These are phyloP conservation scores for Furcula furcula DNA, from an alignment of 2,888 invertebrate species.

Conservation along the genomic window DNA sequence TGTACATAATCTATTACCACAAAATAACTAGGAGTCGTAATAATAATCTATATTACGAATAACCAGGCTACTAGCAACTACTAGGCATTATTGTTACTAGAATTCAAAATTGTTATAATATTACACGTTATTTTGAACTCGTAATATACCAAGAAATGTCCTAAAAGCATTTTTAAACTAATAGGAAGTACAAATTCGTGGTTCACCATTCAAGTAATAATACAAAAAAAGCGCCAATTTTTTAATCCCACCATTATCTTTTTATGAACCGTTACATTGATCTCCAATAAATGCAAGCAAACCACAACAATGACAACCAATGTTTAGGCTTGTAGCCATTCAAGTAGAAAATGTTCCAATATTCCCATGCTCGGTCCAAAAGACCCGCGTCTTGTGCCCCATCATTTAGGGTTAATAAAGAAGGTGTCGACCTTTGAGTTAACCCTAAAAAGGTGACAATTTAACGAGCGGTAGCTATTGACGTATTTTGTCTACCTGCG, in stretches of 20 bases:
- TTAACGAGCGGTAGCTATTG: constrained; percentile 42
- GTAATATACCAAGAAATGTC: no score
- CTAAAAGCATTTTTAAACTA: no score
- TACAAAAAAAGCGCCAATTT: constrained; percentile 12
- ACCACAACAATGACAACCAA: constrained; percentile 56
- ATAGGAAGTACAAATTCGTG: background rate
- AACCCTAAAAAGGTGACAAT: constrained; percentile 54
- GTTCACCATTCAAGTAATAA: constrained; percentile 1
- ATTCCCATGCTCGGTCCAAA: constrained; percentile 60
- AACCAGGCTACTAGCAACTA: no score
- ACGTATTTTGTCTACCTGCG: constrained; percentile 44
- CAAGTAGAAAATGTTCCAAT: constrained; percentile 60
- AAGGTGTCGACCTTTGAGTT: constrained; percentile 56
- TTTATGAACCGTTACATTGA: constrained; percentile 36
- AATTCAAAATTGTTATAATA: no score
- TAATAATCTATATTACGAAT: no score
- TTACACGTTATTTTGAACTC: no score
- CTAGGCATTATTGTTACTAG: no score
- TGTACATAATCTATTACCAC: no score
- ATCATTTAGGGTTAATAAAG: constrained; percentile 51
- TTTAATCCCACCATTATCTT: constrained; percentile 18
- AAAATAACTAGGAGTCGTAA: no score
- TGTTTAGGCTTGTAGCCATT: constrained; percentile 64
- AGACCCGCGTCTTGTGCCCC: constrained; percentile 42
- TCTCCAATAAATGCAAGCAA: constrained; percentile 39